Percentiles rank a stretch among this genome's conserved stretches.
These are phyloP conservation scores for Nycticryphes semicollaris DNA, from an alignment of 2,113 vertebrate genomes.

Conservation along the genomic window DNA sequence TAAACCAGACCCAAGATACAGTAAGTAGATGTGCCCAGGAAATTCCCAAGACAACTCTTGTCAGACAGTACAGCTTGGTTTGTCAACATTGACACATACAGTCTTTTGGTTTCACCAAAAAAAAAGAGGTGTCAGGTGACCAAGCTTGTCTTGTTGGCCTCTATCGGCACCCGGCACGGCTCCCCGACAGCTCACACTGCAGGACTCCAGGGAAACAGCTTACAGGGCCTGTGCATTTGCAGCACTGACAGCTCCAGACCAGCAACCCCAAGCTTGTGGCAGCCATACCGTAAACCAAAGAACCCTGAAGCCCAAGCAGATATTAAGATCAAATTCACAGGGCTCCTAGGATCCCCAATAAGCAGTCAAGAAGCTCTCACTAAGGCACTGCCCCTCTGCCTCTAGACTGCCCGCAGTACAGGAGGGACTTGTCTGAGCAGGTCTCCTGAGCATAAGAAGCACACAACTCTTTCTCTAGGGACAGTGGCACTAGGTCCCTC, in stretches of 20 bases:
- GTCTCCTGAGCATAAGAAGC: background rate
- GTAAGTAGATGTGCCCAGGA: background rate
- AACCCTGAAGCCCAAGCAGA: background rate
- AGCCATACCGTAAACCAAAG: background rate
- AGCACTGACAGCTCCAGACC: background rate
- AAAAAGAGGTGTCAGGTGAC: background rate
- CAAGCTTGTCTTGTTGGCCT: background rate
- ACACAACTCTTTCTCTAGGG: background rate
- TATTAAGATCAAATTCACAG: background rate
- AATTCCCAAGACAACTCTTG: background rate
- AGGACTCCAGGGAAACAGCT: background rate
- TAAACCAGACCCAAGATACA: background rate
- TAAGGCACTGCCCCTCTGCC: background rate
- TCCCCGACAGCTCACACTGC: fast-evolving
- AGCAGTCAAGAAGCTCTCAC: background rate
- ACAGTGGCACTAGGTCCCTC: fast-evolving
- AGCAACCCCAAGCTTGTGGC: background rate
- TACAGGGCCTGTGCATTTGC: background rate
- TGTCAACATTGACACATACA: background rate
- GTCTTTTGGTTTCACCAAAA: background rate
- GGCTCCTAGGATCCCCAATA: background rate
- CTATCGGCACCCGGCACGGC: fast-evolving
- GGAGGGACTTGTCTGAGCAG: background rate
- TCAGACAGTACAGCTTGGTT: background rate
- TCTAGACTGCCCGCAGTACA: background rate